phyloP scores from a whole-genome alignment of 1,140 invertebrate genomes.

The Triops longicaudatus region DNA sequence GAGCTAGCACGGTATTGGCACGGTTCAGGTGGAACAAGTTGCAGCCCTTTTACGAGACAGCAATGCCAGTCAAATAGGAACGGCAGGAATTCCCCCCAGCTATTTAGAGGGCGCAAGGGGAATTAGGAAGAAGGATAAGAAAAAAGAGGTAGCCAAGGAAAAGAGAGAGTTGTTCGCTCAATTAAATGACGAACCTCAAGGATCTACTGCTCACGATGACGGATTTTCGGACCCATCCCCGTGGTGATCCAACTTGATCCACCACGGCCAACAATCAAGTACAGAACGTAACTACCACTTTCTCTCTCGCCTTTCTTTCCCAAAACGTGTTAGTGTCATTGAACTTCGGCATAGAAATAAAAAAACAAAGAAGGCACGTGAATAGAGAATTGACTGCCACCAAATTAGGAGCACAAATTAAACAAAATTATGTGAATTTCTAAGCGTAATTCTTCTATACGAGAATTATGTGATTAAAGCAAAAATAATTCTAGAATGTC shows the following conservation, averaged over 20 bases:
- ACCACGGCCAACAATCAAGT: slow-evolving; percentile 14
- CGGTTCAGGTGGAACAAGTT: not conserved
- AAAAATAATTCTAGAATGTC: no score
- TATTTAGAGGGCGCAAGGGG: not conserved
- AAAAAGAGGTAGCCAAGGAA: not conserved
- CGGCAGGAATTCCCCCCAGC: not conserved
- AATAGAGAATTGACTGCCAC: no score
- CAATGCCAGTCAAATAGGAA: not conserved
- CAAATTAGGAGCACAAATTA: no score
- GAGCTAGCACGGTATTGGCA: not conserved
- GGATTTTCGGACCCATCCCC: not conserved
- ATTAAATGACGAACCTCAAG: not conserved
- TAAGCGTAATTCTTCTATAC: no score
- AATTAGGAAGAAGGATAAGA: no score
- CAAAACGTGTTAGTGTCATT: not conserved
- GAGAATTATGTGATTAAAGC: no score
- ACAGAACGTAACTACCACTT: not conserved
- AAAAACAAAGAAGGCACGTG: no score
- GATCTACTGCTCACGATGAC: slow-evolving; percentile 1
- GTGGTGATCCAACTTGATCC: not conserved
- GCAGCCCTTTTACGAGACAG: not conserved
- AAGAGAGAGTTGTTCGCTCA: not conserved
- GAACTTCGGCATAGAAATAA: no score
- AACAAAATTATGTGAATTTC: no score
- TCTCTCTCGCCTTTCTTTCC: not conserved